Evolutionary conservation across 2,113 vertebrate species (phyloP).

Genomic region (Galemys pyrenaicus): DNA sequence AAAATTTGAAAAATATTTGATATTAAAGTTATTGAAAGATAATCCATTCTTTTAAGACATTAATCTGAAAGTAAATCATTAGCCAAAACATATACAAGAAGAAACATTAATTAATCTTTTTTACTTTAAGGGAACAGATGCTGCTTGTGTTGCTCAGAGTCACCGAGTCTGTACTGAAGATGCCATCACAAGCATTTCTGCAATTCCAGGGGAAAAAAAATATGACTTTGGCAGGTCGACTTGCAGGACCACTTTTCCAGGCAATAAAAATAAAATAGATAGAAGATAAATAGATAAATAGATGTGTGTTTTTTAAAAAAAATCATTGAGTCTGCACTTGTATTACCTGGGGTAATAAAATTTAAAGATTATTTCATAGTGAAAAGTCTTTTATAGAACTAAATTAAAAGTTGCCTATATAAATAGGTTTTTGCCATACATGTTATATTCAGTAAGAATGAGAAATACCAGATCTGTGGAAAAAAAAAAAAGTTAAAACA

Average conservation of each 20-base stretch:
- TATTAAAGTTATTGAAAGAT: slow-evolving; percentile 46
- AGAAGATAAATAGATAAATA: slow-evolving; percentile 25
- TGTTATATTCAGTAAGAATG: not conserved
- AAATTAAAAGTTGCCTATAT: slow-evolving; percentile 42
- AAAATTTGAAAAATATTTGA: slow-evolving; percentile 40
- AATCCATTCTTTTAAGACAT: slow-evolving; percentile 23
- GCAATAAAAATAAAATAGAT: slow-evolving; percentile 83
- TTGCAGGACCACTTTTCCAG: slow-evolving; percentile 98
- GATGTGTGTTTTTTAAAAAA: slow-evolving; percentile 32
- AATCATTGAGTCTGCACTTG: slow-evolving; percentile 33
- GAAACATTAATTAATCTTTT: slow-evolving; percentile 74
- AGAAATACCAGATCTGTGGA: not conserved
- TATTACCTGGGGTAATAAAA: not conserved
- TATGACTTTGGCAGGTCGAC: slow-evolving; percentile 94
- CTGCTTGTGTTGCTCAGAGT: slow-evolving; percentile 96
- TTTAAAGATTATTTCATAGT: slow-evolving; percentile 38
- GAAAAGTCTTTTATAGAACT: slow-evolving; percentile 37
- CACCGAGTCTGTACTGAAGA: slow-evolving; percentile 98
- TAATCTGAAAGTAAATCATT: slow-evolving; percentile 60
- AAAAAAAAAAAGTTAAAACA: not conserved
- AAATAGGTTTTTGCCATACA: not conserved
- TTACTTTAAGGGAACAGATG: slow-evolving; percentile 95
- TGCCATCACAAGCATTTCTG: slow-evolving; percentile 93
- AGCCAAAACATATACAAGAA: slow-evolving; percentile 28
- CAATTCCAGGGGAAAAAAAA: slow-evolving; percentile 95